A percentile compares a stretch with the other conserved stretches of the same genome.
These are phyloP conservation scores for Zaprionus lineosus DNA, from an alignment of 2,888 invertebrate genomes.

Conservation along the genomic window DNA sequence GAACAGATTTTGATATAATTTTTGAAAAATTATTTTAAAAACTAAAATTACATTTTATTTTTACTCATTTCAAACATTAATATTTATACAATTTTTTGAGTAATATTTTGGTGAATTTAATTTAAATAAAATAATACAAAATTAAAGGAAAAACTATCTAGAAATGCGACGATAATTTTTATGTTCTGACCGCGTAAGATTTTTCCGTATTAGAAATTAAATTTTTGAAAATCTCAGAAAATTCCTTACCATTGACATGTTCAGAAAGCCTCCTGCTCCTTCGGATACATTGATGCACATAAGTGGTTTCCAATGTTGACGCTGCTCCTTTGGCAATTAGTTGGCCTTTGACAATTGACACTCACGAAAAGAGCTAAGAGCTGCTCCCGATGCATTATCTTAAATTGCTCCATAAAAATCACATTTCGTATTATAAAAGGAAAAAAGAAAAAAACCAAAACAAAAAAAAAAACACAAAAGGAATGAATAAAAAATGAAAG, in stretches of 20 bases:
- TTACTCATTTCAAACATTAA: too few relatives aligned
- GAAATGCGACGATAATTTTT: too few relatives aligned
- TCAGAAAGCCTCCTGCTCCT: too few relatives aligned
- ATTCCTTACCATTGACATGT: too few relatives aligned
- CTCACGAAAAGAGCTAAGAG: conserved; percentile 40
- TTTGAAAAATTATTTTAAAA: too few relatives aligned
- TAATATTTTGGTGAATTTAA: background rate
- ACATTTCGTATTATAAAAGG: conserved; percentile 71
- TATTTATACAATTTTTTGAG: background rate
- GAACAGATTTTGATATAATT: too few relatives aligned
- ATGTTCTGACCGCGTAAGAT: too few relatives aligned
- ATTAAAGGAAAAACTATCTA: too few relatives aligned
- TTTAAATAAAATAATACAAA: background rate
- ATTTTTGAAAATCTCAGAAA: too few relatives aligned
- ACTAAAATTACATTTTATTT: too few relatives aligned
- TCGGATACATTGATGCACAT: background rate
- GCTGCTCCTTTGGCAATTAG: conserved; percentile 45
- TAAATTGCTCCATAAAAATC: conserved; percentile 72
- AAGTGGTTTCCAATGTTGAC: conserved; percentile 54
- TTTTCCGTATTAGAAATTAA: too few relatives aligned
- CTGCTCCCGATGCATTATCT: conserved; percentile 63
- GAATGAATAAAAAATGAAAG: background rate
- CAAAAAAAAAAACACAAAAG: conserved; percentile 6
- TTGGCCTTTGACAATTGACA: conserved; percentile 66
- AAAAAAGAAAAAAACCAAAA: conserved; percentile 5